These are phyloP conservation scores for Episyrphus balteatus DNA, from an alignment of 1,140 invertebrate genomes.

Conservation along the genomic window DNA sequence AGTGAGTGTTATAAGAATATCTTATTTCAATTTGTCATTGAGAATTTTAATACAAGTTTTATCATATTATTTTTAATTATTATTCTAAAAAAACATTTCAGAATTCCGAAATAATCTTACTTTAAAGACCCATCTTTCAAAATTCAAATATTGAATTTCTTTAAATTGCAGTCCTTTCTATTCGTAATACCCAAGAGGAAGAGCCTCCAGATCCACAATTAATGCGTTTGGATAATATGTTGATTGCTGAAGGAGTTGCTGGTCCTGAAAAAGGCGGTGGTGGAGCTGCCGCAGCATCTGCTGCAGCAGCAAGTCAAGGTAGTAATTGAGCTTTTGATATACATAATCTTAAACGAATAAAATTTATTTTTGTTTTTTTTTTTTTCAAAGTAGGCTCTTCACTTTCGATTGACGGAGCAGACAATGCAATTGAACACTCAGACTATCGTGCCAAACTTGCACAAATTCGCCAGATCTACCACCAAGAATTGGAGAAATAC, in stretches of 20 bases:
- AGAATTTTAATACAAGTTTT: no score
- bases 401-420: conserved; percentile 44
- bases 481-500: conserved; percentile 98
- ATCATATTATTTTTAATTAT: no score
- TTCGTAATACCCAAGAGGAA: conserved; percentile 95
- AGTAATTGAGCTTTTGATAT: conserved; percentile 29
- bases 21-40: no score
- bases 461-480: conserved; percentile 99
- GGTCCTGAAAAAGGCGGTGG: conserved; percentile 95
- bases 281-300: conserved; percentile 79
- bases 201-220: conserved; percentile 97
- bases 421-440: conserved; percentile 97
- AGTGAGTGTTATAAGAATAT: no score
- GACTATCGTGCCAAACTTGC: conserved; percentile 97
- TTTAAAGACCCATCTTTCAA: no score
- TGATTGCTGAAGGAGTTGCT: conserved; percentile 97
- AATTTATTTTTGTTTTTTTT: background rate
- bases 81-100: no score
- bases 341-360: background rate
- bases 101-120: no score
- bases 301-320: conserved; percentile 76
- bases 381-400: conserved; percentile 13
- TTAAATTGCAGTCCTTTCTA: conserved; percentile 68
- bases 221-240: conserved; percentile 98
- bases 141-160: no score